A percentile compares a stretch with the other conserved stretches of the same genome.
These are phyloP conservation scores for Caracal caracal DNA, from an alignment of 2,113 vertebrate genomes.

Conservation along the genomic window DNA sequence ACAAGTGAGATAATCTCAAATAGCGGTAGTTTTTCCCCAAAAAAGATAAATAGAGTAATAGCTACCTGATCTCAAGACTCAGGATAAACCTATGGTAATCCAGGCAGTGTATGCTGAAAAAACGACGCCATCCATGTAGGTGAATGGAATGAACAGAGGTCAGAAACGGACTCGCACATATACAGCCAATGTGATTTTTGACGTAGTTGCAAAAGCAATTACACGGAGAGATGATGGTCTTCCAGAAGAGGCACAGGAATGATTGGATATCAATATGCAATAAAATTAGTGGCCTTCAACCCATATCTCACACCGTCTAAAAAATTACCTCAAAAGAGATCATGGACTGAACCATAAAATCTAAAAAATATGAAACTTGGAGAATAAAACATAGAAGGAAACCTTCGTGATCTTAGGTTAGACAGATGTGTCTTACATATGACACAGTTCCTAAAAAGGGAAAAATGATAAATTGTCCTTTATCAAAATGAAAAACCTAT, in stretches of 20 bases:
- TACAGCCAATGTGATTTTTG: not conserved
- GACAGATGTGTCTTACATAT: not conserved
- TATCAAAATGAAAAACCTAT: not conserved
- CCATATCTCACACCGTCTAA: not conserved
- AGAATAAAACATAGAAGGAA: not conserved
- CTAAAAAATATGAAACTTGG: not conserved
- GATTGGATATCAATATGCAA: not conserved
- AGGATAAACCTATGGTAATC: not conserved
- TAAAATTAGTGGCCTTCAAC: not conserved
- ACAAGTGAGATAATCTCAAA: not conserved
- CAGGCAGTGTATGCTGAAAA: not conserved
- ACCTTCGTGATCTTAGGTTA: not conserved
- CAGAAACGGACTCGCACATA: not conserved
- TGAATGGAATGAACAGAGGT: not conserved
- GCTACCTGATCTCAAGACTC: not conserved
- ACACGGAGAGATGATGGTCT: not conserved
- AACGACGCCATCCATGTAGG: not conserved
- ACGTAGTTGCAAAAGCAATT: not conserved
- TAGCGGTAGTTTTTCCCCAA: not conserved
- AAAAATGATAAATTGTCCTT: not conserved
- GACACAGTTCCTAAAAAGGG: not conserved
- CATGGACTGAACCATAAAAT: not conserved
- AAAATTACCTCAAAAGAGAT: not conserved
- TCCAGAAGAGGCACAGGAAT: not conserved
- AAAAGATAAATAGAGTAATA: not conserved